phyloP scores from a whole-genome alignment of 2,113 vertebrate species.

The Dolichallabes microphthalmus region DNA sequence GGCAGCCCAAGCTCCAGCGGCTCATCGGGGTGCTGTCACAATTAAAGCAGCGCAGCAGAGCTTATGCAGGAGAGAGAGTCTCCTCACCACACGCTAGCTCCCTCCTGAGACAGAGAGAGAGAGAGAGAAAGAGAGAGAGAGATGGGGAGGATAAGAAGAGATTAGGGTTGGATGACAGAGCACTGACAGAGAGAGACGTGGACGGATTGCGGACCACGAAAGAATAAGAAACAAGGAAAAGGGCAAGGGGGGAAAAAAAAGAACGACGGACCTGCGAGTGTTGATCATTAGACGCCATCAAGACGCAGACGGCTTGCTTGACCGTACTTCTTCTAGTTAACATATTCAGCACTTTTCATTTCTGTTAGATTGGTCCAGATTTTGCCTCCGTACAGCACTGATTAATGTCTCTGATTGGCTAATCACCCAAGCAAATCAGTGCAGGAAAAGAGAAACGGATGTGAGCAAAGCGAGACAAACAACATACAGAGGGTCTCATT shows the following conservation, averaged over 20 bases:
- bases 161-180: constrained; percentile 27
- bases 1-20: constrained; percentile 58
- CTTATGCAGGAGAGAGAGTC: constrained; percentile 63
- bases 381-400: background rate
- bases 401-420: background rate
- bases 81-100: constrained; percentile 30
- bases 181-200: constrained; percentile 4
- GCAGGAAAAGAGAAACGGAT: constrained; percentile 6
- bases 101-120: constrained; percentile 44
- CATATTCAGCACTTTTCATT: background rate
- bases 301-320: too few relatives aligned
- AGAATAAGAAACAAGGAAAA: background rate
- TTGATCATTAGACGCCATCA: background rate
- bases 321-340: background rate
- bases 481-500: background rate
- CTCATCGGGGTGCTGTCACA: constrained; percentile 74
- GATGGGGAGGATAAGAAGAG: constrained; percentile 19
- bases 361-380: background rate
- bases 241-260: background rate
- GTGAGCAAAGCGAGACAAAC: background rate
- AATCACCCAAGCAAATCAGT: background rate
- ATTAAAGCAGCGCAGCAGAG: constrained; percentile 73
- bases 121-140: constrained; percentile 31
- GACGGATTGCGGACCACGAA: constrained; percentile 27
- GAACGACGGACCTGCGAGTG: background rate